Evolutionary conservation across 2,888 invertebrate species (phyloP).

Genomic region (Hylaea fasciaria): DNA sequence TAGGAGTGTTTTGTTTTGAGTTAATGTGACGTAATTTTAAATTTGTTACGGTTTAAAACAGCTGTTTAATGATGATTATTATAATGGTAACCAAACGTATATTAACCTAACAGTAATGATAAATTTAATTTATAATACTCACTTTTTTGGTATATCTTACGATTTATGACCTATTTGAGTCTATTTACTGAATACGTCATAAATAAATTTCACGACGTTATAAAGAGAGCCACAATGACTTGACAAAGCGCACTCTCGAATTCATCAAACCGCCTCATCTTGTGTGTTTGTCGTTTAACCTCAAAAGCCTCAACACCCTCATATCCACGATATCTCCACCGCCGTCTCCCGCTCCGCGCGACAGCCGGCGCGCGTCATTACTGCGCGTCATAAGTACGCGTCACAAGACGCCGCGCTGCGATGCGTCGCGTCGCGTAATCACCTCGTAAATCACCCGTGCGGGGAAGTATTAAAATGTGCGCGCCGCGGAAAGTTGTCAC

Average conservation of each 20-base stretch:
- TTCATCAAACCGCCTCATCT: constrained; percentile 24
- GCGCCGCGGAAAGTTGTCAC: constrained; percentile 28
- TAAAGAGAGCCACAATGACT: too few species aligned
- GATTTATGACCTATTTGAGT: too few species aligned
- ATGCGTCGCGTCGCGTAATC: constrained; percentile 42
- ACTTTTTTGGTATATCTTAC: too few species aligned
- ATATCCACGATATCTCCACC: constrained; percentile 14
- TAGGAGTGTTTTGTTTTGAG: constrained; percentile 8
- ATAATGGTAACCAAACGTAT: neutral
- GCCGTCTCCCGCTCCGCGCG: neutral
- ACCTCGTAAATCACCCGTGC: constrained; percentile 53
- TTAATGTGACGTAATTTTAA: constrained; percentile 17
- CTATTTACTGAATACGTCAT: neutral
- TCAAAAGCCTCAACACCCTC: constrained; percentile 17
- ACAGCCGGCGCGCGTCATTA: constrained; percentile 16
- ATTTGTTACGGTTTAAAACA: neutral
- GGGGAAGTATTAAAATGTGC: constrained; percentile 41
- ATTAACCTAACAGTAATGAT: too few species aligned
- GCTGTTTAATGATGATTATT: neutral
- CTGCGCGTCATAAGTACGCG: constrained; percentile 13
- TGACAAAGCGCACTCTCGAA: constrained; percentile 2
- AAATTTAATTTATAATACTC: too few species aligned
- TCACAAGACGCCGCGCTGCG: constrained; percentile 15
- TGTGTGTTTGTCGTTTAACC: constrained; percentile 24
- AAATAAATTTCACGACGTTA: neutral